These are phyloP conservation scores for Hemiscyllium ocellatum DNA, from an alignment of 2,113 vertebrate species.

Conservation along the genomic window DNA sequence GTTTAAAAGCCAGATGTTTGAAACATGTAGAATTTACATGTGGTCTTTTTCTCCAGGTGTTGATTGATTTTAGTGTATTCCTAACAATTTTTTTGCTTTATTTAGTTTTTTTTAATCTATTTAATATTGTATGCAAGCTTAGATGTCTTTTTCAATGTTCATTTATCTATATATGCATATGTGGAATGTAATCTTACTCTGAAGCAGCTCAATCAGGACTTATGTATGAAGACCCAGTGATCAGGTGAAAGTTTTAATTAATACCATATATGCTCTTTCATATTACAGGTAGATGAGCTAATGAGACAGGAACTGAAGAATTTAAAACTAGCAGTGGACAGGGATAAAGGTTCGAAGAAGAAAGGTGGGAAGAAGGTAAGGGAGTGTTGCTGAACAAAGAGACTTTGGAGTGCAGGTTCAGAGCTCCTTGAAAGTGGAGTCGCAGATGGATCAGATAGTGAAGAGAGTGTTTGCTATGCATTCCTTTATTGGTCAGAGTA, in stretches of 20 bases:
- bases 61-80: not conserved
- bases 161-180: not conserved
- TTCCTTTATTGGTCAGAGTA: too few species aligned
- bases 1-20: too few species aligned
- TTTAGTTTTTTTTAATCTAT: not conserved
- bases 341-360: constrained; percentile 49
- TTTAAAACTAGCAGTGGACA: constrained; percentile 62
- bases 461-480: too few species aligned
- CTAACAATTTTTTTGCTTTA: not conserved
- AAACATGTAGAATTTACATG: not conserved
- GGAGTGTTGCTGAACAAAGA: too few species aligned
- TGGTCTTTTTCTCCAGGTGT: not conserved
- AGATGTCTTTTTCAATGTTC: not conserved
- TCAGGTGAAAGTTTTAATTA: not conserved
- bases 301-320: constrained; percentile 69
- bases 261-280: not conserved
- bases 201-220: too few species aligned
- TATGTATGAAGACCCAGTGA: too few species aligned
- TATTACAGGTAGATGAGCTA: constrained; percentile 65
- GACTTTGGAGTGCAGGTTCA: too few species aligned
- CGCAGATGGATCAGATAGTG: too few species aligned
- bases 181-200: too few species aligned
- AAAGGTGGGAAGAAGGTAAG: constrained; percentile 49
- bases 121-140: not conserved
- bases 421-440: too few species aligned